Evolutionary conservation across 2,888 invertebrate genomes (phyloP), one percentile per base, ranked within the genome.

Genomic region (Alentia gelatinosa): DNA sequence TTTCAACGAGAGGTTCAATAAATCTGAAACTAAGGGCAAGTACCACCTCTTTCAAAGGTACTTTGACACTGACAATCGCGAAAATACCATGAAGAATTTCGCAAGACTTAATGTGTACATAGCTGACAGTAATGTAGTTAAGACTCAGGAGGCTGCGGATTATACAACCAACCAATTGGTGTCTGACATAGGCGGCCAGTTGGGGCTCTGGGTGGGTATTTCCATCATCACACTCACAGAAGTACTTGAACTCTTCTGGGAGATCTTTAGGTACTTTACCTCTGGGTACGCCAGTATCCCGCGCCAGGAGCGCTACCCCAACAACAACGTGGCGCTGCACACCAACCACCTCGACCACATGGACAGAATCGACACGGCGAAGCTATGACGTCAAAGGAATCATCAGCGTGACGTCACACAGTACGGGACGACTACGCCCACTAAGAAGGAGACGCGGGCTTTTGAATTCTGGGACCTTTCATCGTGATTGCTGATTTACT

Each of bases 41-140:
- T 91, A 86, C 89, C 74, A 91, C 50, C 56, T 90, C 19, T 86
- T 92, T 19, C 23, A 39, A 26, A 90, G 30, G 3, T 93, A 92
- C 83, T 93, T 93, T 88, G 90, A 79, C 19, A 92, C 91, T 35
- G 89, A 56, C 19, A 88, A 89, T n/a, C n/a, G 90, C 5, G 84
- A 90, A 37, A 63, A 91, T 0, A 68, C 91, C 0, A 90, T 93
- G 93, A 90, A 91, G 90, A 91, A 93, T 89, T 93, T 93, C 63
- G 92, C 93, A 9, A 84, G 93, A 19, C 88, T 93, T 26, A 93
- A 93, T 83, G 93, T 93, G 40, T 93, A 93, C 68, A 92, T 93
- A 30, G 93, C 93, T n/a, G 93, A 93, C 68, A 91, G 91, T 56
- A 93, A 93, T 90, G 93, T 93, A 23, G 90, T 93, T 39, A 93